Conservation (phyloP, 2,888 invertebrate species). For the Drosophila gaucha region DNA sequence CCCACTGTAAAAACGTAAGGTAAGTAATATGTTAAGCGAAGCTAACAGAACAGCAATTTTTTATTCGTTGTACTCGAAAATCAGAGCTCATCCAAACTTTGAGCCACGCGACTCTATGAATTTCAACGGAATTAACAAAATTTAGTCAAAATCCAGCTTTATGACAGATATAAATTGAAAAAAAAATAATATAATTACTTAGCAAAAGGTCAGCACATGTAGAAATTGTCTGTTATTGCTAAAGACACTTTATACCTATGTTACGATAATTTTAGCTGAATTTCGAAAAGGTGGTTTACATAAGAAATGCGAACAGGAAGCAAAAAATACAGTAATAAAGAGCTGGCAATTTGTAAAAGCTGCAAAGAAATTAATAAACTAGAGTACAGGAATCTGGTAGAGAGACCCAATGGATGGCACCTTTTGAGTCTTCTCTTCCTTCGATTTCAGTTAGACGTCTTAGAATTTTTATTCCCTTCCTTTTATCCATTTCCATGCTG, state of each 20-base stretch:
- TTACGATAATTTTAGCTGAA: neutral
- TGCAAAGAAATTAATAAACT: too few species aligned
- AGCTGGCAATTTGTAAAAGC: neutral
- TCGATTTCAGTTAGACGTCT: too few species aligned
- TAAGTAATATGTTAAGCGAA: slow-evolving; percentile 11
- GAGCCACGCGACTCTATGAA: slow-evolving; percentile 43
- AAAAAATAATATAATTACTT: too few species aligned
- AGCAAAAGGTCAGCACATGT: slow-evolving; percentile 15
- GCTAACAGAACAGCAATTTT: slow-evolving; percentile 15
- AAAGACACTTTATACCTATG: slow-evolving; percentile 7
- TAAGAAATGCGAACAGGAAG: slow-evolving; percentile 15
- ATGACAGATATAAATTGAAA: too few species aligned
- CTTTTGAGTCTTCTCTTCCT: too few species aligned
- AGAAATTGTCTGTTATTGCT: neutral
- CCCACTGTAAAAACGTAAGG: slow-evolving; percentile 9
- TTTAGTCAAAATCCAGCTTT: slow-evolving; percentile 21
- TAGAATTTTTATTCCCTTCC: too few species aligned
- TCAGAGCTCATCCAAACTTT: neutral
- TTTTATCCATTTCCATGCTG: too few species aligned
- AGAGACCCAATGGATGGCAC: too few species aligned
- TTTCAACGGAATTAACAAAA: slow-evolving; percentile 33
- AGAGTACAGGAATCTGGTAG: too few species aligned
- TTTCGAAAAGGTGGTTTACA: slow-evolving; percentile 1
- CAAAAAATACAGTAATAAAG: neutral
- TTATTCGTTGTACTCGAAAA: slow-evolving; percentile 6